Evolutionary conservation across 2,113 vertebrate genomes (phyloP).

Genomic region (Cheilinus undulatus): DNA sequence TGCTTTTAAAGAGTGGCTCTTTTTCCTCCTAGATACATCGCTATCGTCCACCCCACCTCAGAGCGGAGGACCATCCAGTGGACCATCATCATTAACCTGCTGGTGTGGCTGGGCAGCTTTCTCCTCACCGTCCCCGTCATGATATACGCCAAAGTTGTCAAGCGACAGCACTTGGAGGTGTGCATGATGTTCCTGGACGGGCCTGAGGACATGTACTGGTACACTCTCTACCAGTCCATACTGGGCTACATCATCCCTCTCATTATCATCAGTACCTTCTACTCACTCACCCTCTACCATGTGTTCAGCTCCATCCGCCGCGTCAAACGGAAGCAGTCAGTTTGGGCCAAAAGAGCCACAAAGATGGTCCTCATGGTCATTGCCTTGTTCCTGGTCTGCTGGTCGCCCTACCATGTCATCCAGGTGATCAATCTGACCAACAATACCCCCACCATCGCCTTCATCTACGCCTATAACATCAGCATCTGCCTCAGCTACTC

Average conservation of each 20-base stretch:
- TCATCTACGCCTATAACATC: conserved; percentile 85
- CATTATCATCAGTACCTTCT: conserved; percentile 87
- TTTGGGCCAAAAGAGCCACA: conserved; percentile 84
- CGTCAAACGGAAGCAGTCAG: conserved; percentile 84
- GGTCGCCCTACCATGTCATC: conserved; percentile 88
- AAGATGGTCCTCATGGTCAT: conserved; percentile 88
- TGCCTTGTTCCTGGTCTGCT: conserved; percentile 84
- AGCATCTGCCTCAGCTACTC: conserved; percentile 88
- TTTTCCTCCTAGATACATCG: conserved; percentile 79
- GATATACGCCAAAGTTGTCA: conserved; percentile 82
- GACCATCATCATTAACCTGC: conserved; percentile 84
- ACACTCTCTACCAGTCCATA: conserved; percentile 86
- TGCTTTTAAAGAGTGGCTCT: background rate
- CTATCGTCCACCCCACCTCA: conserved; percentile 85
- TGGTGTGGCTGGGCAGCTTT: conserved; percentile 86
- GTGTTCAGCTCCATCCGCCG: conserved; percentile 86
- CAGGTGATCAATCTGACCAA: conserved; percentile 86
- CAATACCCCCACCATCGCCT: conserved; percentile 74
- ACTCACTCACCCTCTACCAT: conserved; percentile 86
- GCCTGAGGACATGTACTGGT: conserved; percentile 87
- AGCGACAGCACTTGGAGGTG: conserved; percentile 71
- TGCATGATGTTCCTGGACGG: conserved; percentile 85
- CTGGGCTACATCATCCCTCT: conserved; percentile 86
- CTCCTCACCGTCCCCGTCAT: conserved; percentile 85
- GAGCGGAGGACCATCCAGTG: conserved; percentile 85